Conservation (phyloP, 2,797 vertebrate genomes). For the Xiphorhynchus erythropygius region DNA sequence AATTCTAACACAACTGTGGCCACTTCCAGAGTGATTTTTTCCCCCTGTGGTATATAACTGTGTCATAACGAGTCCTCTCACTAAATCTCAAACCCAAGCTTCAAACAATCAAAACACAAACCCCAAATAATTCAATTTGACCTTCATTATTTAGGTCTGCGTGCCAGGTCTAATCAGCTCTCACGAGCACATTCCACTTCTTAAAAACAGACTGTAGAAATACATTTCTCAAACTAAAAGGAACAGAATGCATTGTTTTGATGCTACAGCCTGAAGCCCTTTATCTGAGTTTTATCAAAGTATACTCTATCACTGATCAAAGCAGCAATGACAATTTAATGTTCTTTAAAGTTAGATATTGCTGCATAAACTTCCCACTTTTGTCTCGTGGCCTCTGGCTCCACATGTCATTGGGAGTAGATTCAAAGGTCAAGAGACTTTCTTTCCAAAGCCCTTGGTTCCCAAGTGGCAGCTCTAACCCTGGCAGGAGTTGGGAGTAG, state of each 20-base stretch:
- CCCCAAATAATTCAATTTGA: neutral
- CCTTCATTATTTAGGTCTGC: slow-evolving; percentile 58
- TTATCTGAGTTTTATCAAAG: slow-evolving; percentile 64
- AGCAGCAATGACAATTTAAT: slow-evolving; percentile 65
- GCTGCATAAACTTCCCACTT: slow-evolving; percentile 61
- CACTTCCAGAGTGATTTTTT: neutral
- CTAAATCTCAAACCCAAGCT: neutral
- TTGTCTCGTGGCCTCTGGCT: slow-evolving; percentile 29
- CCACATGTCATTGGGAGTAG: slow-evolving; percentile 40
- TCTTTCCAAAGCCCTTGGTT: neutral
- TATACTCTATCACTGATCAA: slow-evolving; percentile 61
- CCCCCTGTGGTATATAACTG: neutral
- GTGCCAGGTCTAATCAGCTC: slow-evolving; percentile 60
- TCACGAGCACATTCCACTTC: neutral
- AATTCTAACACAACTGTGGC: neutral
- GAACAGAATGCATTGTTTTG: slow-evolving; percentile 50
- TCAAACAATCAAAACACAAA: slow-evolving; percentile 16
- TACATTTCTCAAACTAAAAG: slow-evolving; percentile 49
- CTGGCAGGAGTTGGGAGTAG: neutral
- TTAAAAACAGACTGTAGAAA: slow-evolving; percentile 43
- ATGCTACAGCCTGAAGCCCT: slow-evolving; percentile 57
- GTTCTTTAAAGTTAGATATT: slow-evolving; percentile 59
- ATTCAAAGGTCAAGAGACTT: slow-evolving; percentile 48
- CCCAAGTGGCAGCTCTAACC: neutral
- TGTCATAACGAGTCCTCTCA: neutral